Evolutionary conservation across 2,113 vertebrate species (phyloP).

Genomic region (Alligator mississippiensis): DNA sequence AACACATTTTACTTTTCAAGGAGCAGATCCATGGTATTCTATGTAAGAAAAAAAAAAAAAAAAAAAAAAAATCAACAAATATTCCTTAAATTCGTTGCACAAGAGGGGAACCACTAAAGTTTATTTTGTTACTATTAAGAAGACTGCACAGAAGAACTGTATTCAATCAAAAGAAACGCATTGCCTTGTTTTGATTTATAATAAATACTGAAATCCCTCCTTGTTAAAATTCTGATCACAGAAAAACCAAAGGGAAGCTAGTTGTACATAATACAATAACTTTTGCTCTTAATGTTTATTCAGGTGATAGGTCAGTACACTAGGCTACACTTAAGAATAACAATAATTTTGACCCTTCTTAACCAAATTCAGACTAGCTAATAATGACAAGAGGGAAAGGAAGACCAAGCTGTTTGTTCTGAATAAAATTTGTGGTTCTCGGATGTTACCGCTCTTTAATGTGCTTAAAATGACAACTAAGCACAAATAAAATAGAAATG

Average conservation of each 20-base stretch:
- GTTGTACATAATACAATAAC: background rate
- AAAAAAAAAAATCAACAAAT: conserved; percentile 43
- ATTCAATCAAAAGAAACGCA: background rate
- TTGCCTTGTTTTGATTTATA: conserved; percentile 46
- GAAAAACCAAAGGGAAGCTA: conserved; percentile 6
- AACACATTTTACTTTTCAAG: conserved; percentile 66
- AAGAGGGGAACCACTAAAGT: conserved; percentile 41
- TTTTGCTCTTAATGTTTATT: conserved; percentile 44
- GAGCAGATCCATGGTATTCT: conserved; percentile 15
- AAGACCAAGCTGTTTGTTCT: conserved; percentile 7
- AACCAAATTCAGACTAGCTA: conserved; percentile 32
- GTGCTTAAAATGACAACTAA: conserved; percentile 21
- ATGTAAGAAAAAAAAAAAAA: conserved; percentile 57
- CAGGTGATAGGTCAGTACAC: conserved; percentile 34
- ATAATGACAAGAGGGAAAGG: conserved; percentile 13
- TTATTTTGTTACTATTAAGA: conserved; percentile 13
- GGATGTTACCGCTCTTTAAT: background rate
- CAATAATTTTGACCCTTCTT: background rate
- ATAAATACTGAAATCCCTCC: background rate
- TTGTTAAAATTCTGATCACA: background rate
- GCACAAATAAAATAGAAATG: conserved; percentile 30
- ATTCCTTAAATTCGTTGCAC: conserved; percentile 38
- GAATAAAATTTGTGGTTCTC: background rate
- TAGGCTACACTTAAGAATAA: background rate
- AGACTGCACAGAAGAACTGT: conserved; percentile 13